Evolutionary conservation across 2,888 invertebrate genomes (phyloP).

Genomic region (Eristalis tenax): DNA sequence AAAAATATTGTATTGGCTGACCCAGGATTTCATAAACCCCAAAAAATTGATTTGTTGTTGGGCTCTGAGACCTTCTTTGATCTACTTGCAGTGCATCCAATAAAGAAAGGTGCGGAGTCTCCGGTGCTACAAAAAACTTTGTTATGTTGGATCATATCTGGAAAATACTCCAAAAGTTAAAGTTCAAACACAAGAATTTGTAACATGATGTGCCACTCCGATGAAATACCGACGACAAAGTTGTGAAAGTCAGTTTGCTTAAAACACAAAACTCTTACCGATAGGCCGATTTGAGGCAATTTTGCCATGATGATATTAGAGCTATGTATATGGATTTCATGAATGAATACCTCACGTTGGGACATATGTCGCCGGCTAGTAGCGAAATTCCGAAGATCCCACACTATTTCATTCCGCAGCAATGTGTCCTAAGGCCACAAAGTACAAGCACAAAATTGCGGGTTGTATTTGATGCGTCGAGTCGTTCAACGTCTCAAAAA

Average conservation of each 20-base stretch:
- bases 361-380: slow-evolving; percentile 52
- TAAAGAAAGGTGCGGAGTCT: neutral
- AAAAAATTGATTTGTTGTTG: neutral
- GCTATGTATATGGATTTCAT: slow-evolving; percentile 60
- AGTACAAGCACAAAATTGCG: too few species aligned
- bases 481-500: too few species aligned
- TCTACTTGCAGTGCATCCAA: neutral
- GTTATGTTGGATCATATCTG: neutral
- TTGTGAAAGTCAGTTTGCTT: too few species aligned
- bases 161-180: neutral
- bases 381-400: too few species aligned
- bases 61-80: neutral
- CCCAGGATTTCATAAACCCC: neutral
- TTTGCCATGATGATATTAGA: slow-evolving; percentile 11
- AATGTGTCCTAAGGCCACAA: neutral
- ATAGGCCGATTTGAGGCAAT: too few species aligned
- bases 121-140: neutral
- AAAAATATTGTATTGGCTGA: neutral
- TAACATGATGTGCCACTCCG: slow-evolving; percentile 3
- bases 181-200: neutral
- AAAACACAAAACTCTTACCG: too few species aligned
- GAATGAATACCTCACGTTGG: slow-evolving; percentile 53
- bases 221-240: neutral
- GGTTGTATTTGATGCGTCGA: too few species aligned
- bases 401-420: slow-evolving; percentile 48